A percentile compares a stretch with the other conserved stretches of the same genome.
These are phyloP conservation scores for Daubentonia madagascariensis DNA, from an alignment of 2,113 vertebrate genomes.

Conservation along the genomic window DNA sequence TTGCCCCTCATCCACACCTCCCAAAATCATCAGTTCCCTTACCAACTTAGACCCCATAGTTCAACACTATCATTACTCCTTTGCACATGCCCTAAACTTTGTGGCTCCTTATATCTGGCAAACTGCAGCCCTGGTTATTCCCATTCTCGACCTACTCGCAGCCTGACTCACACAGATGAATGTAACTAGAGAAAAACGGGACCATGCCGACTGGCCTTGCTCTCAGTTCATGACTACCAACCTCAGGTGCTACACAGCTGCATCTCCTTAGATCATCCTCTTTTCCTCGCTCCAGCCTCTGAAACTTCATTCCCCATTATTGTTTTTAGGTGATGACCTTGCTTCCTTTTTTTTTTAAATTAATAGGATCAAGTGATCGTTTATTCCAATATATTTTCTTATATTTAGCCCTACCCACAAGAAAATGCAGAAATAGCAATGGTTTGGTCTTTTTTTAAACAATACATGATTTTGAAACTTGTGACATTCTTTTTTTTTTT, in stretches of 20 bases:
- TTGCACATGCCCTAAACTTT: not conserved
- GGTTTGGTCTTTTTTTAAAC: constrained; percentile 4
- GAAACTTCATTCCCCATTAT: not conserved
- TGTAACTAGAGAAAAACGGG: not conserved
- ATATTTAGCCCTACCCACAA: not conserved
- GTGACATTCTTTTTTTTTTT: not conserved
- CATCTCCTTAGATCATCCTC: not conserved
- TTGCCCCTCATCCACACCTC: not conserved
- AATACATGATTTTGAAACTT: constrained; percentile 6
- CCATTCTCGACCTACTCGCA: not conserved
- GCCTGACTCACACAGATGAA: not conserved
- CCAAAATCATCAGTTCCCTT: not conserved
- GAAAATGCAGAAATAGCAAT: constrained; percentile 20
- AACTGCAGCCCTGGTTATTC: not conserved
- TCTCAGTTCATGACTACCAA: not conserved
- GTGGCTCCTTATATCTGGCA: not conserved
- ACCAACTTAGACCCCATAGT: not conserved
- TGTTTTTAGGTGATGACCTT: not conserved
- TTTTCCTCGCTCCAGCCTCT: not conserved
- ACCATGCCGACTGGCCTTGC: not conserved
- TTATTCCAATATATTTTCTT: not conserved
- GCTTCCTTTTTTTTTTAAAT: not conserved
- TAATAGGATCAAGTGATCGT: not conserved
- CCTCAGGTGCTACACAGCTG: not conserved
- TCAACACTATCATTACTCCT: not conserved